Percentiles rank a stretch among this genome's conserved stretches.
These are phyloP conservation scores for Oreotrochilus melanogaster DNA, from an alignment of 2,113 vertebrate species.

Conservation along the genomic window DNA sequence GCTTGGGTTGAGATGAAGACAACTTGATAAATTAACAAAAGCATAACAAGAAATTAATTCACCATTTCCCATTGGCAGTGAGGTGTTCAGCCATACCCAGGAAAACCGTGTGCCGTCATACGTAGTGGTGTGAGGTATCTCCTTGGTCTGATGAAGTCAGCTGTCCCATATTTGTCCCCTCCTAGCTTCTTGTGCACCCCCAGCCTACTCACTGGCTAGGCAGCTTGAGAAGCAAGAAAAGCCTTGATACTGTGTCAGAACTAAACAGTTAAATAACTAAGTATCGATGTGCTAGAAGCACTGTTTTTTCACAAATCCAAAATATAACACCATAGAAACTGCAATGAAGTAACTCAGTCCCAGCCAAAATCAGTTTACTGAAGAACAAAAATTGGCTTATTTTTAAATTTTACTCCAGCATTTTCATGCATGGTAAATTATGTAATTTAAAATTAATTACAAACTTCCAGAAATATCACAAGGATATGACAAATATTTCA, in stretches of 20 bases:
- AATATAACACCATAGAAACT: no score
- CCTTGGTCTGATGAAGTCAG: no score
- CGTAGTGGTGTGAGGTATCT: fast-evolving
- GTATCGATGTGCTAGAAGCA: no score
- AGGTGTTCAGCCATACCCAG: background rate
- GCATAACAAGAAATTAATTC: background rate
- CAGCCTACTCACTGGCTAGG: no score
- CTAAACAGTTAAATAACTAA: no score
- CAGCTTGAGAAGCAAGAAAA: no score
- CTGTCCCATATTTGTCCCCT: no score
- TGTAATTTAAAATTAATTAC: background rate
- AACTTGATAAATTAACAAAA: background rate
- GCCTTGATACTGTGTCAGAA: no score
- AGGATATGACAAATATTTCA: background rate
- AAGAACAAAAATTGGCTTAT: background rate
- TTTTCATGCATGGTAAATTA: background rate
- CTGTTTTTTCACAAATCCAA: no score
- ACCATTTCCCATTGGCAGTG: fast-evolving
- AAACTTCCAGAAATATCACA: background rate
- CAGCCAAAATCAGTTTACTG: background rate
- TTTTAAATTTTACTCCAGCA: background rate
- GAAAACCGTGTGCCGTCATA: fast-evolving
- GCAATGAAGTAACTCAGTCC: no score
- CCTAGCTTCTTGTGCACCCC: no score
- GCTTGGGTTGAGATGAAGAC: fast-evolving